Conservation (phyloP, 2,113 vertebrate species). For the Crotalus viridis region DNA sequence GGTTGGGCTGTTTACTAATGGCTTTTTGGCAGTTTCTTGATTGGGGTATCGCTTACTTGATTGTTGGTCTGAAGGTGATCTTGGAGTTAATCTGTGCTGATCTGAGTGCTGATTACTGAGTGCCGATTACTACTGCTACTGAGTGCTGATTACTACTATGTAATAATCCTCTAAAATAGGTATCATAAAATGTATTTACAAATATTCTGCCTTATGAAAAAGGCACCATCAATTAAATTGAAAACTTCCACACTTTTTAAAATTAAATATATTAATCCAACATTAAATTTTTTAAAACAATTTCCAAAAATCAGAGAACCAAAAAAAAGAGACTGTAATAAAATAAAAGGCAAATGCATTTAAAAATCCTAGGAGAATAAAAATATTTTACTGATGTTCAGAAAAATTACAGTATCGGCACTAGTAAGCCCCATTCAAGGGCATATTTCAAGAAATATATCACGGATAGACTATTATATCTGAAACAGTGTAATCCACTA, state of each 20-base stretch:
- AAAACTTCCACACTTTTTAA: neutral
- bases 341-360: neutral
- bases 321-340: neutral
- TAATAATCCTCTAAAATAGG: neutral
- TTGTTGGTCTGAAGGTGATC: no score
- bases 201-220: neutral
- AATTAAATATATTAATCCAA: neutral
- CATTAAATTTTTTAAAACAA: neutral
- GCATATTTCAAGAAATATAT: neutral
- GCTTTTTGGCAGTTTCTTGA: no score
- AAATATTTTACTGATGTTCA: neutral
- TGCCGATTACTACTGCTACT: no score
- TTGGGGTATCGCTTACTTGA: no score
- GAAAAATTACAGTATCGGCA: neutral
- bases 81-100: no score
- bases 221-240: neutral
- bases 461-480: neutral
- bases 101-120: no score
- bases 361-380: neutral
- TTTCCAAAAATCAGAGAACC: neutral
- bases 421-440: neutral
- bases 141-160: neutral
- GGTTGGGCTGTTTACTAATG: no score
- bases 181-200: neutral
- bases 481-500: neutral